phyloP scores from a whole-genome alignment of 2,797 vertebrate species.

The Acrocephalus scirpaceus region DNA sequence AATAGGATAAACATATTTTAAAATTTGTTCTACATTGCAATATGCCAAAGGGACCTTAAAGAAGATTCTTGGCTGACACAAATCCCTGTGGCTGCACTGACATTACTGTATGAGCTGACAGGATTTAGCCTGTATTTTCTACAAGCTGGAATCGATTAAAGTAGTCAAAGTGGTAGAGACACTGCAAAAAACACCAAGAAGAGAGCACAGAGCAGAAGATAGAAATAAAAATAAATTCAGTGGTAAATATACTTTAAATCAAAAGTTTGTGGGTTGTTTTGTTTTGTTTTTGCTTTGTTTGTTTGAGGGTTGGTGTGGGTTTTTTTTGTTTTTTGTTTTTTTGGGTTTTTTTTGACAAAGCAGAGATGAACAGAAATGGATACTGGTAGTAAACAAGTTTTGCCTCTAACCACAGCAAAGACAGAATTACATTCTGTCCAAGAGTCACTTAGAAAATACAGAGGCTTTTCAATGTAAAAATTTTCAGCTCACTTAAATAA shows the following conservation, averaged over 20 bases:
- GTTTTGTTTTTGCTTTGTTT: no score
- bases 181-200: not conserved
- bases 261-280: not conserved
- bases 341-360: not conserved
- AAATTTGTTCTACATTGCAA: not conserved
- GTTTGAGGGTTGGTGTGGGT: no score
- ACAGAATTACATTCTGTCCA: not conserved
- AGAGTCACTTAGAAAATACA: not conserved
- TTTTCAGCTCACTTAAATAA: not conserved
- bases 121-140: conserved; percentile 39
- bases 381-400: not conserved
- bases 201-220: not conserved
- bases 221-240: conserved; percentile 1
- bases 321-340: not conserved
- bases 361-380: not conserved
- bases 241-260: not conserved
- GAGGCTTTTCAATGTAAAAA: not conserved
- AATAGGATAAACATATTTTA: not conserved
- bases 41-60: conserved; percentile 8
- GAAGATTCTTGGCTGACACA: conserved; percentile 33
- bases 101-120: conserved; percentile 2
- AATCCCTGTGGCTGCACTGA: conserved; percentile 8
- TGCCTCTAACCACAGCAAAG: not conserved
- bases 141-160: conserved; percentile 28
- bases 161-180: not conserved